Conservation (phyloP, 2,113 vertebrate genomes). For the Odocoileus hemionus region DNA sequence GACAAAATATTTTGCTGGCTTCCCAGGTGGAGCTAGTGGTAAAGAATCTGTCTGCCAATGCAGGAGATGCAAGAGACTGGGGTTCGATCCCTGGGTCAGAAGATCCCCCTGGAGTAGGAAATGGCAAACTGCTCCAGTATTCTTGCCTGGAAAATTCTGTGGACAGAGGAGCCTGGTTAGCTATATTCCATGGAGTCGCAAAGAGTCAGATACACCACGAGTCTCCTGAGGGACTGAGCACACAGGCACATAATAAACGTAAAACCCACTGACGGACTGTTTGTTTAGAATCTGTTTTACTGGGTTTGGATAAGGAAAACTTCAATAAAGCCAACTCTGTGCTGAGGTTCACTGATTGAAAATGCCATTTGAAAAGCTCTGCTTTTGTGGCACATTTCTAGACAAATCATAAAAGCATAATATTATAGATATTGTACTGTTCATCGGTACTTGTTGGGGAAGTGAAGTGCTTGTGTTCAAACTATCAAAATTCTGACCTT, state of each 20-base stretch:
- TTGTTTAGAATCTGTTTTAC: conserved; percentile 71
- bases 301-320: conserved; percentile 67
- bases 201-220: not conserved
- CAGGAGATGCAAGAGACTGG: not conserved
- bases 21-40: not conserved
- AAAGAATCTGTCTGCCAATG: not conserved
- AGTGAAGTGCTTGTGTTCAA: conserved; percentile 64
- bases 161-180: not conserved
- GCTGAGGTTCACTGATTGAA: conserved; percentile 81
- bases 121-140: not conserved
- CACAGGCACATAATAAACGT: not conserved
- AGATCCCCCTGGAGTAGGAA: not conserved
- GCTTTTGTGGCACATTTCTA: conserved; percentile 73
- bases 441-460: conserved; percentile 59
- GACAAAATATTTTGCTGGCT: conserved; percentile 58
- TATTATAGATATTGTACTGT: conserved; percentile 50
- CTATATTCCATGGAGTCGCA: not conserved
- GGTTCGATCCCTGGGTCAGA: not conserved
- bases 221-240: not conserved
- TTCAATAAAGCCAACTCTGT: conserved; percentile 69
- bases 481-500: conserved; percentile 74
- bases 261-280: conserved; percentile 76
- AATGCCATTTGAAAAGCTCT: conserved; percentile 76
- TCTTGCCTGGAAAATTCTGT: not conserved
- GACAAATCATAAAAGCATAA: conserved; percentile 65